Evolutionary conservation across 2,888 invertebrate species (phyloP).

Genomic region (Molorchus minor): DNA sequence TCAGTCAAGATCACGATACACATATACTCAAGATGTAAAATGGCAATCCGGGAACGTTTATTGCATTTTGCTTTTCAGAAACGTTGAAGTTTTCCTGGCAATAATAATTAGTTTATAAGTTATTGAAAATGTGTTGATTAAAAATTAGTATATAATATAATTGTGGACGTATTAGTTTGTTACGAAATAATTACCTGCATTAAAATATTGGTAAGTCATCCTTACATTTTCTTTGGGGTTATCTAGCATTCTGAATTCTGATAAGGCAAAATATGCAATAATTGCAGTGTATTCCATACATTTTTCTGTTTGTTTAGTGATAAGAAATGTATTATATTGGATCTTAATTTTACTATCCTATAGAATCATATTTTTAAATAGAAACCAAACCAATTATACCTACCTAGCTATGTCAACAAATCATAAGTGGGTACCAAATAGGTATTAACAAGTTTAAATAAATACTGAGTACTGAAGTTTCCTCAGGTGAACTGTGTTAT

Average conservation of each 20-base stretch:
- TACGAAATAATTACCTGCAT: not conserved
- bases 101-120: not conserved
- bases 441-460: no score
- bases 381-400: no score
- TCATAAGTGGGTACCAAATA: no score
- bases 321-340: no score
- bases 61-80: conserved; percentile 11
- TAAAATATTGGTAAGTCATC: conserved; percentile 7
- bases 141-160: no score
- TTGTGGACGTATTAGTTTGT: no score
- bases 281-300: not conserved
- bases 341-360: no score
- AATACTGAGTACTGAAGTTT: no score
- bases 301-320: conserved; percentile 13
- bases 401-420: no score
- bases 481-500: no score
- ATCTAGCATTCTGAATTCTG: conserved; percentile 11
- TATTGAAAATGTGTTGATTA: conserved; percentile 7
- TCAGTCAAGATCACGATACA: no score
- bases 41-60: conserved; percentile 7
- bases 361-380: no score
- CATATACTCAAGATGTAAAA: conserved; percentile 8
- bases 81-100: not conserved
- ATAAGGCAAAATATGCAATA: conserved; percentile 4
- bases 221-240: conserved; percentile 11